Percentiles rank a stretch among this genome's conserved stretches.
phyloP scores from a whole-genome alignment of 2,113 vertebrate species.

The Ranitomeya variabilis region DNA sequence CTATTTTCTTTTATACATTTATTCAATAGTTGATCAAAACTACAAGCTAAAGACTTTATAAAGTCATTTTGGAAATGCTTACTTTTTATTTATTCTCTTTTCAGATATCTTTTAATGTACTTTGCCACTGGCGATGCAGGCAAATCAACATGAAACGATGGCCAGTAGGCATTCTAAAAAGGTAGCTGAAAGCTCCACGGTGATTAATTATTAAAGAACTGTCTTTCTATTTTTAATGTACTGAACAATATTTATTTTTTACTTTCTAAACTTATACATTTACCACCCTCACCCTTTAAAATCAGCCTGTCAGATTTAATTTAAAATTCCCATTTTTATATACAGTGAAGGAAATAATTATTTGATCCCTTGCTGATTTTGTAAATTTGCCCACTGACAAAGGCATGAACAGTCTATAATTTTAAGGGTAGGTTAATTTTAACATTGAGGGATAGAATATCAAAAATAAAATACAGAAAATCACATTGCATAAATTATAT shows the following conservation, averaged over 20 bases:
- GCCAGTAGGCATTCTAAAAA: conserved; percentile 36
- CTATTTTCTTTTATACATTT: neutral
- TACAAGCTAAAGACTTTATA: neutral
- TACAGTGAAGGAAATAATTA: too few relatives aligned
- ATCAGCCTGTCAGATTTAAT: neutral
- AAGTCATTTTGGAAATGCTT: conserved; percentile 21
- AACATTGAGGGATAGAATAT: too few relatives aligned
- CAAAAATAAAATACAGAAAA: too few relatives aligned
- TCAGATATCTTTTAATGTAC: conserved; percentile 1
- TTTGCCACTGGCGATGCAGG: conserved; percentile 35
- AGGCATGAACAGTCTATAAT: too few relatives aligned
- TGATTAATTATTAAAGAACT: conserved; percentile 12
- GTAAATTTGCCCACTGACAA: too few relatives aligned
- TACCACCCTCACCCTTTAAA: neutral
- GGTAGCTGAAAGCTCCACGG: conserved; percentile 8
- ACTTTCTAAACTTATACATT: neutral
- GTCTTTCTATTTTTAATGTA: neutral
- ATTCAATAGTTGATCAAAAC: neutral
- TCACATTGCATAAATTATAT: too few relatives aligned
- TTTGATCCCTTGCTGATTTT: too few relatives aligned
- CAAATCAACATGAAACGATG: neutral
- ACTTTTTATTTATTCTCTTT: conserved; percentile 29
- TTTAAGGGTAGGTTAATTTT: too few relatives aligned
- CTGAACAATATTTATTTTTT: conserved; percentile 26
- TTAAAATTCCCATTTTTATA: neutral